phyloP scores from a whole-genome alignment of 2,113 vertebrate genomes.

The Elaphurus davidianus region DNA sequence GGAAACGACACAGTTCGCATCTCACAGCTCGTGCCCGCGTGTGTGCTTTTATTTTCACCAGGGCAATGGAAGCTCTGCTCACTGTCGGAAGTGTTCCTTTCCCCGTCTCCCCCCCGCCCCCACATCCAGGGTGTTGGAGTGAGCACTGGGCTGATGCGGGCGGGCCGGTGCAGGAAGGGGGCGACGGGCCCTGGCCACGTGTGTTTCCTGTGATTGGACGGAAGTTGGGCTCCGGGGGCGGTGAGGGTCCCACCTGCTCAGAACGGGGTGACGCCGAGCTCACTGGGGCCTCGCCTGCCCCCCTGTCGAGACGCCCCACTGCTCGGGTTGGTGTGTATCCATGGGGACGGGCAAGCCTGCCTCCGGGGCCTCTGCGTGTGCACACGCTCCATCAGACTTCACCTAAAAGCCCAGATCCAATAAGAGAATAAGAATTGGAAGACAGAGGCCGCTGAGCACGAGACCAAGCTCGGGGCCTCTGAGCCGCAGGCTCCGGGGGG shows the following conservation, averaged over 20 bases:
- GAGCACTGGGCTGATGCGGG: accelerated
- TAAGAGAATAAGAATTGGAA: accelerated
- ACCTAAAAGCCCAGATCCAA: background rate
- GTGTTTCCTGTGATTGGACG: background rate
- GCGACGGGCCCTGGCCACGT: accelerated
- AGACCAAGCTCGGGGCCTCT: accelerated
- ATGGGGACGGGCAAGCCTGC: accelerated
- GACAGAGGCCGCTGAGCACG: accelerated
- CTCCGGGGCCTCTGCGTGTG: accelerated
- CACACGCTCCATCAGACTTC: accelerated
- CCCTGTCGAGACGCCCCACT: accelerated
- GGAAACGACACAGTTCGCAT: accelerated
- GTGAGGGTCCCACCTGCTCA: background rate
- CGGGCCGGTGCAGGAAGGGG: accelerated
- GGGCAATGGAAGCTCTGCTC: background rate
- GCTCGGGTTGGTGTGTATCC: accelerated
- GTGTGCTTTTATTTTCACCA: no score
- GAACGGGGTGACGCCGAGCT: accelerated
- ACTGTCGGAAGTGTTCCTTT: accelerated
- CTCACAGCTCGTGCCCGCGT: accelerated
- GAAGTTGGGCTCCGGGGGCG: background rate
- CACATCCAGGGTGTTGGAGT: accelerated
- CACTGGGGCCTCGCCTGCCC: background rate
- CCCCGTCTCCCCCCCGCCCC: accelerated
- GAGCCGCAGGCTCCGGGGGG: accelerated